Evolutionary conservation across 2,888 invertebrate genomes (phyloP).

Genomic region (Bellardia bayeri): DNA sequence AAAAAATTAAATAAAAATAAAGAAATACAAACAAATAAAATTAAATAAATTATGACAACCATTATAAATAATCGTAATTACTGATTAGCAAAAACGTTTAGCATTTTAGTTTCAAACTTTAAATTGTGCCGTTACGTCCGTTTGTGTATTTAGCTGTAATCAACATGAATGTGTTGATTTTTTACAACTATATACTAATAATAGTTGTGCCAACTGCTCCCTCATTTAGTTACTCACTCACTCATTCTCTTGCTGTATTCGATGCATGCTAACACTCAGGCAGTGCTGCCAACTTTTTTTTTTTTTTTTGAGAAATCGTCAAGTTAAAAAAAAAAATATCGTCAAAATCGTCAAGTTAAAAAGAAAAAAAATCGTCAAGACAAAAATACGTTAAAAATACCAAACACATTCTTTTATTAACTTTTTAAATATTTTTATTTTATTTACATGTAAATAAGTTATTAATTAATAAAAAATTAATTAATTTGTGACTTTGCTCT

Average conservation of each 20-base stretch:
- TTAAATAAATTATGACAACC: slow-evolving; percentile 63
- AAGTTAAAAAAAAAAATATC: too few species aligned
- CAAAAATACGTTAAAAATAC: too few species aligned
- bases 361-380: too few species aligned
- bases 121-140: slow-evolving; percentile 21
- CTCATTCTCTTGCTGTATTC: not conserved
- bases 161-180: slow-evolving; percentile 64
- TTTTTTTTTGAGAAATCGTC: too few species aligned
- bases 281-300: too few species aligned
- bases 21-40: slow-evolving; percentile 30
- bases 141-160: slow-evolving; percentile 55
- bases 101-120: slow-evolving; percentile 56
- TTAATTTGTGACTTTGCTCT: too few species aligned
- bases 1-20: not conserved
- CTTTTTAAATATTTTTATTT: too few species aligned
- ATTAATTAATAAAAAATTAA: too few species aligned
- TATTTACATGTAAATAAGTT: too few species aligned
- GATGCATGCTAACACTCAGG: not conserved
- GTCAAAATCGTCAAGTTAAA: too few species aligned
- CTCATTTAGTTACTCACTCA: not conserved
- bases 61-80: slow-evolving; percentile 68
- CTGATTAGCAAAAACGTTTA: slow-evolving; percentile 66
- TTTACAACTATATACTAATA: slow-evolving; percentile 20
- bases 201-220: not conserved
- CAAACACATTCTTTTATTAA: too few species aligned